Base-by-base conservation (phyloP, 2,888 invertebrate genomes). In the Clepsis dumicolana region DNA sequence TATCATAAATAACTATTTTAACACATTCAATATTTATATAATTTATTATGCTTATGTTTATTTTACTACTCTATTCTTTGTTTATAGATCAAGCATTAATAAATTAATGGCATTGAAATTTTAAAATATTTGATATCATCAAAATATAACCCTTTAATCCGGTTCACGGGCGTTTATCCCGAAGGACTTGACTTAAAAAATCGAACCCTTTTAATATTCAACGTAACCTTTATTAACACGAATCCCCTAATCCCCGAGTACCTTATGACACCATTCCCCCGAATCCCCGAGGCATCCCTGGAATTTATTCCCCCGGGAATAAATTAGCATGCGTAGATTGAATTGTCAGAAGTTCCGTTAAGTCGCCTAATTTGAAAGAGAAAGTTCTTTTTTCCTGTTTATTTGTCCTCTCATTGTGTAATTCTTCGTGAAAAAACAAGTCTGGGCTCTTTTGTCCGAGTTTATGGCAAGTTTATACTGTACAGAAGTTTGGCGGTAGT, bases 301-400 rank as follows among this genome's bases (percentile, higher is more conserved):
- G 24, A 52, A 62, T 52, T 44, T 64, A 64, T 72, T 70, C 72
- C 73, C 73, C 65, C 54, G 71, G 65, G 68, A 72, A 75, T 71
- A 77, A 80, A 80, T 81, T 80, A 77, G 79, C 80, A 78, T 80
- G 77, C 79, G 77, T 78, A 77, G 79, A 81, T 81, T 80, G 81
- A 78, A 80, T 79, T 78, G 77, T 78, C 77, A 73, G 73, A 78
- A 78, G 72, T 78, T 80, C 72, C 64, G 70, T 65, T 65, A 71
- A 74, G 72, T 71, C 71, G 69, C 74, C 73, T 75, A 77, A 80
- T 79, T 75, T 70, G 56, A 70, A 52, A 18, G 61, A 65, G 69
- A 71, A 72, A 73, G 72, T 73, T 72, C 64, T 67, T 72, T 70
- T 60, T 64, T 64, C 69, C 67, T 71, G 71, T 66, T 73, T 74